Conservation (phyloP, 2,888 invertebrate genomes). For the Peribatodes rhomboidaria region DNA sequence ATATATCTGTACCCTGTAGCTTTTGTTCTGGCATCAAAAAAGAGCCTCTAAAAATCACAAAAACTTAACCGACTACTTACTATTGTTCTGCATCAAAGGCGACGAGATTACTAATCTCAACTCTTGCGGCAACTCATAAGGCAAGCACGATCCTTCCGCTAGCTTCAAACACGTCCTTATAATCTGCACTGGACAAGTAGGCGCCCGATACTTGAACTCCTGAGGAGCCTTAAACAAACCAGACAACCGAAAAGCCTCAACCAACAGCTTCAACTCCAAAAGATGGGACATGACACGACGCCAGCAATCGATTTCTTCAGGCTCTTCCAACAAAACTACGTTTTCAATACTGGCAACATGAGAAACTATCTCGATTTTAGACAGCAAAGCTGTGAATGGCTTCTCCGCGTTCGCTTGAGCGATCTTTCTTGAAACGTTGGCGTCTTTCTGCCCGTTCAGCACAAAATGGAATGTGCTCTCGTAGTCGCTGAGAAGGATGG, state of each 20-base stretch:
- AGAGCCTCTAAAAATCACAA: neutral
- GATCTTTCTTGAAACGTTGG: slow-evolving; percentile 64
- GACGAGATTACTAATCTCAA: slow-evolving; percentile 86
- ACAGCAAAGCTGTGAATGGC: slow-evolving; percentile 71
- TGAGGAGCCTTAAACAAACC: slow-evolving; percentile 82
- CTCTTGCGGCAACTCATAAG: slow-evolving; percentile 88
- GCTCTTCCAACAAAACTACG: slow-evolving; percentile 70
- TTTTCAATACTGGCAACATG: slow-evolving; percentile 78
- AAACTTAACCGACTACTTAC: slow-evolving; percentile 61
- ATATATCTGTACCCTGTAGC: too few species aligned
- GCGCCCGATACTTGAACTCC: slow-evolving; percentile 69
- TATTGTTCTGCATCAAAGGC: slow-evolving; percentile 69
- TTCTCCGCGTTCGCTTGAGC: slow-evolving; percentile 65
- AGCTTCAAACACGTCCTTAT: slow-evolving; percentile 88
- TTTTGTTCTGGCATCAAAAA: neutral
- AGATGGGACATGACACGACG: slow-evolving; percentile 83
- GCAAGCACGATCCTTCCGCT: slow-evolving; percentile 88
- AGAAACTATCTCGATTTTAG: slow-evolving; percentile 79
- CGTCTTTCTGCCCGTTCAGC: slow-evolving; percentile 72
- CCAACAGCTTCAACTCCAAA: slow-evolving; percentile 85
- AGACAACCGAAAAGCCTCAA: slow-evolving; percentile 87
- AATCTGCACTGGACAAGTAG: slow-evolving; percentile 84
- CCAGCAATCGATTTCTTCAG: slow-evolving; percentile 75
- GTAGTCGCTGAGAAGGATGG: slow-evolving; percentile 69
- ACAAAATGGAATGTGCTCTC: slow-evolving; percentile 73